These are phyloP conservation scores for Anneissia japonica DNA, from an alignment of 35 echinoderm and acorn worm species.

Conservation along the genomic window DNA sequence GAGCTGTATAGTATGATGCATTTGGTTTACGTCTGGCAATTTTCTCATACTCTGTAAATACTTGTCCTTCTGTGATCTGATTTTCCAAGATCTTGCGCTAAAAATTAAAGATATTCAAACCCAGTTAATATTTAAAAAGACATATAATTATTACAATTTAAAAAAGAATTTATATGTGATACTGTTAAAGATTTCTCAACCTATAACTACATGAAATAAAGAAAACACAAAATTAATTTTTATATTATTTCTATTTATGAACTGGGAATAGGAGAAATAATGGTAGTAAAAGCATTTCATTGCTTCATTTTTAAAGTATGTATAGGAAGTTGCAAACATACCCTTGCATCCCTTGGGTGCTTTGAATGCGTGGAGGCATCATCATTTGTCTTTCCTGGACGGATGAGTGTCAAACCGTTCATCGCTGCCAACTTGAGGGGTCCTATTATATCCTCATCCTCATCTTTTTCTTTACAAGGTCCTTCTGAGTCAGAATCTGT, in stretches of 20 bases:
- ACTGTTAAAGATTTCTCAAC: too few relatives aligned
- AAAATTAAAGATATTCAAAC: too few relatives aligned
- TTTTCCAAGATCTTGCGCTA: conserved; percentile 89
- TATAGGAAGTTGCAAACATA: too few relatives aligned
- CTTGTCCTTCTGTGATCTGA: conserved; percentile 76
- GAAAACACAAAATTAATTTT: neutral
- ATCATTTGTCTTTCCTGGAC: conserved; percentile 45
- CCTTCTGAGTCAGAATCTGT: neutral
- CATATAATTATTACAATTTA: too few relatives aligned
- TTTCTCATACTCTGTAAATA: conserved; percentile 96
- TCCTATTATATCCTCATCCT: conserved; percentile 32
- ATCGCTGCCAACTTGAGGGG: conserved; percentile 94
- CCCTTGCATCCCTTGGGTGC: conserved; percentile 95
- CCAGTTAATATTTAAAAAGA: too few relatives aligned
- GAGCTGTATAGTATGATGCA: conserved; percentile 62
- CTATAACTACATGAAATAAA: neutral
- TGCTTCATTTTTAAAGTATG: neutral
- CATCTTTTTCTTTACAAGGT: neutral
- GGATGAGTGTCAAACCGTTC: conserved; percentile 86
- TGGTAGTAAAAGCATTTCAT: neutral
- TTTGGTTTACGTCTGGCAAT: conserved; percentile 68
- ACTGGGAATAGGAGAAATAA: neutral
- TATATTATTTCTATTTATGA: neutral
- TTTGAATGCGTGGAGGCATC: conserved; percentile 45
- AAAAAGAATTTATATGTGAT: too few relatives aligned